Conservation (phyloP, 2,888 invertebrate genomes). For the Coleophora flavipennella region DNA sequence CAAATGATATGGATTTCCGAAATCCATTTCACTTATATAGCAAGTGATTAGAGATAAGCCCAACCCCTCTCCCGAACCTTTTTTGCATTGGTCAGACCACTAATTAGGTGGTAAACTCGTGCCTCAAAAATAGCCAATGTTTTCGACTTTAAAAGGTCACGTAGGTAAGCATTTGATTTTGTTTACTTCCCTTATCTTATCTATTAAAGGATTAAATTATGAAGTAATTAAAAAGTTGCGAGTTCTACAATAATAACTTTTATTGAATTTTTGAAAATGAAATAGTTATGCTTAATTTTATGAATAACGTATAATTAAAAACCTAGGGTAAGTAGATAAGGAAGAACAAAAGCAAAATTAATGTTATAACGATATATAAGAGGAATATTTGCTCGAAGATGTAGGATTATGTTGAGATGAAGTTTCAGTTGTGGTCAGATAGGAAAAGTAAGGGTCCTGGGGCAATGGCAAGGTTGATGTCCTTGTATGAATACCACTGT, state of each 20-base stretch:
- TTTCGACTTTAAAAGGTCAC: no score
- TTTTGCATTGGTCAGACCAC: slow-evolving; percentile 12
- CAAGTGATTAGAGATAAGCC: slow-evolving; percentile 24
- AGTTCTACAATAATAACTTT: no score
- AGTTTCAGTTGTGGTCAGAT: slow-evolving; percentile 39
- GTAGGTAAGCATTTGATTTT: no score
- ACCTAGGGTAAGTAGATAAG: no score
- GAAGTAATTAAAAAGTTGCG: no score
- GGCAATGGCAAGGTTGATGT: slow-evolving; percentile 31
- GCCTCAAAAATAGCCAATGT: no score
- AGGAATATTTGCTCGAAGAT: slow-evolving; percentile 43
- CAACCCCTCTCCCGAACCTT: slow-evolving; percentile 18
- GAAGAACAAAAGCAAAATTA: no score
- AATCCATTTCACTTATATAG: slow-evolving; percentile 1
- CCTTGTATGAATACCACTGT: slow-evolving; percentile 35
- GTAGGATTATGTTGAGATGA: slow-evolving; percentile 33
- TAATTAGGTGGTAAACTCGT: slow-evolving; percentile 10
- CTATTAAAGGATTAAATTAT: no score
- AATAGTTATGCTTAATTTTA: no score
- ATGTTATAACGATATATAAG: slow-evolving; percentile 55
- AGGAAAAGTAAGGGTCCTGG: slow-evolving; percentile 54
- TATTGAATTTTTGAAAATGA: no score
- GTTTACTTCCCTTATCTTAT: no score
- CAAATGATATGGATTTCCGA: slow-evolving; percentile 19
- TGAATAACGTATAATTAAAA: no score